Conservation (phyloP, 2,113 vertebrate species). For the Pantherophis guttatus region DNA sequence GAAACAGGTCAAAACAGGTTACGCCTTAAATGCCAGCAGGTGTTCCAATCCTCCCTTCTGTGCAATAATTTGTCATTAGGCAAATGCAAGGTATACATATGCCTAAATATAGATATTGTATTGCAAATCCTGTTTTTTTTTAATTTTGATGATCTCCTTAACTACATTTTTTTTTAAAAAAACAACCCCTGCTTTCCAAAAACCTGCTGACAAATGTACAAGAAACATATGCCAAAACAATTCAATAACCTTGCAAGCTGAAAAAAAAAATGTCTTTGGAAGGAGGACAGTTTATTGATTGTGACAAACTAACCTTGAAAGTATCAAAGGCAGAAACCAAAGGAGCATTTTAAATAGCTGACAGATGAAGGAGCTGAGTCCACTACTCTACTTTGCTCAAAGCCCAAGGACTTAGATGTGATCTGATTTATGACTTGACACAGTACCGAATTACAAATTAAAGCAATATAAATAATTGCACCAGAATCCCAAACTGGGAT, state of each 20-base stretch:
- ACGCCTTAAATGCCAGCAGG: constrained; percentile 25
- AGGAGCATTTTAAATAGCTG: neutral
- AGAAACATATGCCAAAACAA: constrained; percentile 9
- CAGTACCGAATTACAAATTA: neutral
- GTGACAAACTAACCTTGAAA: constrained; percentile 13
- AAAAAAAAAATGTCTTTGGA: constrained; percentile 25
- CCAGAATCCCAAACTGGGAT: neutral
- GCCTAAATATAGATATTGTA: constrained; percentile 51
- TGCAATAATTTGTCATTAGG: constrained; percentile 52
- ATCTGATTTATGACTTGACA: neutral
- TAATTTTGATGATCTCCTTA: constrained; percentile 55
- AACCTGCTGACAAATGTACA: constrained; percentile 13
- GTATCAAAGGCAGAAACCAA: constrained; percentile 14
- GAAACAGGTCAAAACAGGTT: constrained; percentile 2
- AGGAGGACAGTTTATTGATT: constrained; percentile 7
- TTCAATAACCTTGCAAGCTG: neutral
- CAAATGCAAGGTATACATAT: constrained; percentile 49
- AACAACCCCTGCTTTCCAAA: constrained; percentile 6
- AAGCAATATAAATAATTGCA: neutral
- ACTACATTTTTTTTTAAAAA: constrained; percentile 28
- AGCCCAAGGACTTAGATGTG: neutral
- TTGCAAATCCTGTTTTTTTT: constrained; percentile 20
- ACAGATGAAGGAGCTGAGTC: neutral
- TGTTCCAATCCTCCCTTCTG: constrained; percentile 26
- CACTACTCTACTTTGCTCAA: neutral